Evolutionary conservation across 2,888 invertebrate species (phyloP).

Genomic region (Gastrophysa polygoni): DNA sequence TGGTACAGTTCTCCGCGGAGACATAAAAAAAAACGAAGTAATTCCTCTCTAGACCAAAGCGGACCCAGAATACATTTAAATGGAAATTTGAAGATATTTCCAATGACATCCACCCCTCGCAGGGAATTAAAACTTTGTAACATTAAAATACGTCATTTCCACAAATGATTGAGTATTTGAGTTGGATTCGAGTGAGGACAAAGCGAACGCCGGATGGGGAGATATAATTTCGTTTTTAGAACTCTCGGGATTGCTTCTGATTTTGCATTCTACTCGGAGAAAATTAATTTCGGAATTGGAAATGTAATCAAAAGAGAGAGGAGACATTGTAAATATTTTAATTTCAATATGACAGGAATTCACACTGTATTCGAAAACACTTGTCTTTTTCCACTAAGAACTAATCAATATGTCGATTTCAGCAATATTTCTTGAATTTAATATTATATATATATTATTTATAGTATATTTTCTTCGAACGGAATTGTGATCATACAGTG

Average conservation of each 20-base stretch:
- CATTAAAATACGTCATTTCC: conserved; percentile 59
- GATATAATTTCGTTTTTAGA: conserved; percentile 56
- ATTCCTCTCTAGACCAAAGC: conserved; percentile 47
- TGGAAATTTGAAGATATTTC: conserved; percentile 57
- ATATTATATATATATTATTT: conserved; percentile 33
- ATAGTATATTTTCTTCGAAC: no score
- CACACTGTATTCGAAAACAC: conserved; percentile 29
- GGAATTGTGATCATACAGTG: no score
- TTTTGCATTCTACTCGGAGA: conserved; percentile 55
- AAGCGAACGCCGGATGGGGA: conserved; percentile 48
- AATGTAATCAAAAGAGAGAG: conserved; percentile 56
- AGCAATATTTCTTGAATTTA: conserved; percentile 47
- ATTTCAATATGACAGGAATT: conserved; percentile 46
- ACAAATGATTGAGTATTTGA: conserved; percentile 59
- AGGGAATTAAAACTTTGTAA: conserved; percentile 57
- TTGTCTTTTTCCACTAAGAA: conserved; percentile 32
- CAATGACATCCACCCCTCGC: conserved; percentile 50
- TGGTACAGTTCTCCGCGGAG: conserved; percentile 59
- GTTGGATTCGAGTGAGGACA: conserved; percentile 50
- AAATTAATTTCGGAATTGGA: conserved; percentile 58
- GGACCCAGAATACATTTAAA: conserved; percentile 57
- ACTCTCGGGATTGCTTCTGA: conserved; percentile 53
- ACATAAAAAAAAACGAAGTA: conserved; percentile 57
- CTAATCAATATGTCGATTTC: conserved; percentile 47
- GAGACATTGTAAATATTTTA: conserved; percentile 54